Conservation (phyloP, 2,113 vertebrate species). For the Rutilus rutilus region DNA sequence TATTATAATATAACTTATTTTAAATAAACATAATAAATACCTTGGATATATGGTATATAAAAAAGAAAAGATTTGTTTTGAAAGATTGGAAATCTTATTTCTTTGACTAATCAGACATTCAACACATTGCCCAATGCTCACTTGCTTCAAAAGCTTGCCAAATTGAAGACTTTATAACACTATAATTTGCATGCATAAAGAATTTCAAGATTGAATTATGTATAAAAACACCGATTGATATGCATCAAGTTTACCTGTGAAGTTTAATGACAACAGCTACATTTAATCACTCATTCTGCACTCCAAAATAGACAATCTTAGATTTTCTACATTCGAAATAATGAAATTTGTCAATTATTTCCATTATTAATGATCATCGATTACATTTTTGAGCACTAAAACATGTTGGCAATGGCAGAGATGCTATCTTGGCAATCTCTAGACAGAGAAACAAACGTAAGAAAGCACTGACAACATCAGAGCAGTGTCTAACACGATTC, state of each 20-base stretch:
- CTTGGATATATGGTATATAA: too few species aligned
- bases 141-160: neutral
- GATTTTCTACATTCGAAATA: too few species aligned
- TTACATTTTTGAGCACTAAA: neutral
- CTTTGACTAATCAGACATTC: neutral
- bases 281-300: too few species aligned
- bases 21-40: neutral
- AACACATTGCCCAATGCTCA: neutral
- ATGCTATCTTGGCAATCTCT: neutral
- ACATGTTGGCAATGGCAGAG: neutral
- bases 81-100: neutral
- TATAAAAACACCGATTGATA: too few species aligned
- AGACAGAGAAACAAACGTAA: neutral
- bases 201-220: too few species aligned
- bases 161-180: too few species aligned
- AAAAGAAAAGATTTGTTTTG: neutral
- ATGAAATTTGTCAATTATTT: neutral
- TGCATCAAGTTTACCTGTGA: too few species aligned
- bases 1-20: conserved; percentile 15
- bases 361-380: neutral
- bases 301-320: too few species aligned
- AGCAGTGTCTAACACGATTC: neutral
- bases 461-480: neutral
- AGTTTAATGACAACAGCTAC: too few species aligned
- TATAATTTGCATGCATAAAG: too few species aligned